A percentile compares a stretch with the other conserved stretches of the same genome.
These are phyloP conservation scores for Hyposoter didymator DNA, from an alignment of 2,888 invertebrate genomes.

Conservation along the genomic window DNA sequence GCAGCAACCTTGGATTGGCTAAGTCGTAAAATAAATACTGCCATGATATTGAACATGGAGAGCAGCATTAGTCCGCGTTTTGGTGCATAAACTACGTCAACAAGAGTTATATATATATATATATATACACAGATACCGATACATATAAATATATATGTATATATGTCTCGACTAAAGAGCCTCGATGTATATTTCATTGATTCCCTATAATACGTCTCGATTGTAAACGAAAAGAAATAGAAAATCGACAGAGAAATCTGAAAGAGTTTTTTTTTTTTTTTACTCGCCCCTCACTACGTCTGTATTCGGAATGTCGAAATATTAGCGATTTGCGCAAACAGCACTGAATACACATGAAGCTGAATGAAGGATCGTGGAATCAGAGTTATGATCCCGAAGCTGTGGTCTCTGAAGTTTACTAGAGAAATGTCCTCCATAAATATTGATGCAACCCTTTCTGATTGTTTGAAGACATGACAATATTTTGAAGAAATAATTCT, in stretches of 20 bases:
- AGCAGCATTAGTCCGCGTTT: conserved; percentile 84
- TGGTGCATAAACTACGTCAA: conserved; percentile 68
- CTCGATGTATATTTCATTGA: conserved; percentile 79
- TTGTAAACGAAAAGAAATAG: conserved; percentile 49
- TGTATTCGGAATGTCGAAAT: not conserved
- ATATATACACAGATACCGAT: conserved; percentile 14
- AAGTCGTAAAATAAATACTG: conserved; percentile 90
- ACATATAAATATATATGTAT: conserved; percentile 19
- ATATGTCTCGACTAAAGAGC: conserved; percentile 55
- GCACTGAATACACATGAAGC: not conserved
- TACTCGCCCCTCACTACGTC: not conserved
- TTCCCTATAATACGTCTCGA: conserved; percentile 76
- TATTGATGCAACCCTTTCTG: not conserved
- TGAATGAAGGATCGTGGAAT: not conserved
- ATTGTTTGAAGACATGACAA: not conserved
- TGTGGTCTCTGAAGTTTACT: not conserved
- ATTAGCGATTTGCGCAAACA: not conserved
- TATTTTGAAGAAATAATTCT: not conserved
- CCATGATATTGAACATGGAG: conserved; percentile 90
- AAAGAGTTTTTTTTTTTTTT: not conserved
- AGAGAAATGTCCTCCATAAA: not conserved
- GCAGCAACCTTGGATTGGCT: conserved; percentile 89
- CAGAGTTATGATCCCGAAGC: not conserved
- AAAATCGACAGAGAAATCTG: conserved; percentile 15
- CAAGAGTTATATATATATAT: conserved; percentile 30